Percentiles rank a stretch among this genome's conserved stretches.
Conservation (phyloP, 2,888 invertebrate species). For the Cloeon dipterum region DNA sequence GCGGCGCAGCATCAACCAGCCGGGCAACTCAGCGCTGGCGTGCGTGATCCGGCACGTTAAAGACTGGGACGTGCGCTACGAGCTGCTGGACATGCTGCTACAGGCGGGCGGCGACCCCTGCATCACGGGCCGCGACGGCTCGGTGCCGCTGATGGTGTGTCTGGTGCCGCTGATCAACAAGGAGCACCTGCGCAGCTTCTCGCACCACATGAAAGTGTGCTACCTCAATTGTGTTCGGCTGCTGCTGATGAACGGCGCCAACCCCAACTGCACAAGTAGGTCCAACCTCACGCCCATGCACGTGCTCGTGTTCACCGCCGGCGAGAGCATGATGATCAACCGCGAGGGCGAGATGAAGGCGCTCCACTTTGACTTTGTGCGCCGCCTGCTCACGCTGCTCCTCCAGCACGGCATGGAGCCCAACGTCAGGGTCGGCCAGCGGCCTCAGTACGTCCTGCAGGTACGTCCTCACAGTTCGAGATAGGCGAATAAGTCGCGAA, state of each 20-base stretch:
- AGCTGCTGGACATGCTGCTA: conserved; percentile 31
- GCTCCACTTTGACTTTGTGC: conserved; percentile 42
- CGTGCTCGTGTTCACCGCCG: conserved; percentile 44
- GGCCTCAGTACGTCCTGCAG: conserved; percentile 44
- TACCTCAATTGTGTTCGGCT: conserved; percentile 46
- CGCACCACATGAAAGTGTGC: conserved; percentile 44
- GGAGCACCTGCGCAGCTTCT: conserved; percentile 44
- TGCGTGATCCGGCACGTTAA: conserved; percentile 45
- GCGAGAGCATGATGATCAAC: conserved; percentile 42
- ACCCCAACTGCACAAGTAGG: conserved; percentile 45
- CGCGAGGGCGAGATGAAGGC: conserved; percentile 37
- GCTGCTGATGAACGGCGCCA: conserved; percentile 42
- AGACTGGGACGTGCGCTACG: conserved; percentile 41
- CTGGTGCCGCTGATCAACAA: conserved; percentile 51
- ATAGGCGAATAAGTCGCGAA: too few relatives aligned
- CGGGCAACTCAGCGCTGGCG: conserved; percentile 41
- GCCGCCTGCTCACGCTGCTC: conserved; percentile 35
- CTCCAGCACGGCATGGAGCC: conserved; percentile 44
- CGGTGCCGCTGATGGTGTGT: conserved; percentile 49
- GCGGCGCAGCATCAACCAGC: conserved; percentile 40
- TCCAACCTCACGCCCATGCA: conserved; percentile 43
- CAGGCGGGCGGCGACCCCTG: conserved; percentile 39
- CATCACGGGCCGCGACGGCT: conserved; percentile 44
- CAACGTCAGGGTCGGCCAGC: conserved; percentile 28
- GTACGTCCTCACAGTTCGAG: neutral